Base-by-base conservation (phyloP, 2,888 invertebrate genomes). In the Allygus modestus region DNA sequence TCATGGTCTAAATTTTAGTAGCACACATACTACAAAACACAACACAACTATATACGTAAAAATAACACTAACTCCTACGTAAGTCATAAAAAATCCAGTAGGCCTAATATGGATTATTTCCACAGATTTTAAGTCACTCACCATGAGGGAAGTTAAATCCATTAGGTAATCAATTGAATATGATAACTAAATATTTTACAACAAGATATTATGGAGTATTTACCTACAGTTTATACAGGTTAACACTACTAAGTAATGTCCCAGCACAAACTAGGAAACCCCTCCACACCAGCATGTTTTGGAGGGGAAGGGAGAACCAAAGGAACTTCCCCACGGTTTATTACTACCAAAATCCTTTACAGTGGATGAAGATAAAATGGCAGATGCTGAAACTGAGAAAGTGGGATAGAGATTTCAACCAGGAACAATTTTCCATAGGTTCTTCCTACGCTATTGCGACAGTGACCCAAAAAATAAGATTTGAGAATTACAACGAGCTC, bases 281-380 rank as follows among this genome's bases (percentile, higher is more conserved):
- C n/a, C 15, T 65, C 15, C 65, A 65, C 28, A 65, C 65, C 12
- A 11, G 31, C 65, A 15, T 65, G 5, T 17, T 28, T 17, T 26
- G 20, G 28, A 28, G 65, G 17, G 65, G 17, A 65, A 58, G 9
- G 7, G 26, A 58, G 23, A 20, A 20, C 23, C 28, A 15, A 15
- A 65, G 28, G 17, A 54, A 54, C 11, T 65, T 65, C 17, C 65
- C 65, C 15, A 28, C 12, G 26, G 75, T 77, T 4, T 77, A 77
- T 17, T 46, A 77, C 51, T 77, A 77, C 51, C 75, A 77, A 77
- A 77, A 77, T 20, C 75, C 75, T 28, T 28, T 77, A 5, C 46
- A 43, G 0, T 77, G 46, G 46, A 28, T 77, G 46, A 77, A 41
- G 26, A 28, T 77, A 15, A 77, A 77, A 46, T 77, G 75, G 75